Base-by-base conservation (phyloP, 64 coral and sea anemone species). In the Porites lutea region DNA sequence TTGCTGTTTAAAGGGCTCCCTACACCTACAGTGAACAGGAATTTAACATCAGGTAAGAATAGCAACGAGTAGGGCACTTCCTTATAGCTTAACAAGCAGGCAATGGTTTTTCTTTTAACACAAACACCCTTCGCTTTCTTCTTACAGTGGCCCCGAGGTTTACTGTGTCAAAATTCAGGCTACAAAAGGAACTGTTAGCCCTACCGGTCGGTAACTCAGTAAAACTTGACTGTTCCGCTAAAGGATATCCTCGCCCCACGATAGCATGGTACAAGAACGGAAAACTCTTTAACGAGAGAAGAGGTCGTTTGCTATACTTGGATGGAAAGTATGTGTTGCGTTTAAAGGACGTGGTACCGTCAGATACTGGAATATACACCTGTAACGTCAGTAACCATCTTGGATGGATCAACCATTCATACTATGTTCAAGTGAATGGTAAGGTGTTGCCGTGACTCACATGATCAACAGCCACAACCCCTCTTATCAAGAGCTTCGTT, bases 331-430 rank as follows among this genome's bases (percentile, higher is more conserved):
- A 66, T 55, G 46, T 96, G 74, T 45, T 96, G 2, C 79, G 0
- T 12, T 43, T 96, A 12, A 90, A 68, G 22, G 92, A 96, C 46
- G 14, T 87, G 15, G 66, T 96, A 16, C 92, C 92, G 0, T 13
- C n/a, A n/a, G 92, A 96, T 50, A 91, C 67, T 44, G 95, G 95
- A 12, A 66, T 5, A 16, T 96, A 96, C 87, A 88, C 82, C 0
- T 96, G 95, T 87, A 96, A 93, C 75, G 95, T 96, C 14, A 87
- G 83, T 23, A 93, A 96, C 45, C 14, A n/a, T 15, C 87, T 90
- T 49, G 95, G 95, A 19, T 96, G 91, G 95, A 72, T 96, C 12
- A 96, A 96, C n/a, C 78, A 93, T 50, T 93, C 95, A 2, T 96
- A 96, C 44, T 82, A 43, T 47, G 82, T 96, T 20, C 87, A 96